Percentiles rank a stretch among this genome's conserved stretches.
These are phyloP conservation scores for Prolemur simus DNA, from an alignment of 2,113 vertebrate genomes.

Conservation along the genomic window DNA sequence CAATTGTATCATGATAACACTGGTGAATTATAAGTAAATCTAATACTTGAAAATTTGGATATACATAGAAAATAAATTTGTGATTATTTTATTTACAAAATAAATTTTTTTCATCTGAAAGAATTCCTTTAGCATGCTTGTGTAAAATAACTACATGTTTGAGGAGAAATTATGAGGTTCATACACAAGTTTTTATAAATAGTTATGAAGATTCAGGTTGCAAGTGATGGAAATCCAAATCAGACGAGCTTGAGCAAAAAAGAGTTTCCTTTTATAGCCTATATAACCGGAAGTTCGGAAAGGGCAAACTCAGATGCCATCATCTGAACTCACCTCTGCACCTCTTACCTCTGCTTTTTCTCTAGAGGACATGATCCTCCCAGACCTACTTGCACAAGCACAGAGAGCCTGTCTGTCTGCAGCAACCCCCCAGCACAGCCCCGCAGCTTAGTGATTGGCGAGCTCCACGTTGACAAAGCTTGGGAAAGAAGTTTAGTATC, in stretches of 20 bases:
- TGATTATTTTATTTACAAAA: constrained; percentile 33
- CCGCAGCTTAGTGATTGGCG: accelerated
- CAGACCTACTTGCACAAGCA: neutral
- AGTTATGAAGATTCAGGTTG: neutral
- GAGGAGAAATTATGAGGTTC: neutral
- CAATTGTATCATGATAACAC: neutral
- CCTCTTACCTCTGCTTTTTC: neutral
- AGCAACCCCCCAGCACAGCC: neutral
- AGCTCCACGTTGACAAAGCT: neutral
- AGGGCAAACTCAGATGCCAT: neutral
- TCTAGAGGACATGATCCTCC: neutral
- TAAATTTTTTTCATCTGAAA: constrained; percentile 51
- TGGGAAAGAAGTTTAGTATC: neutral
- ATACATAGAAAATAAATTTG: constrained; percentile 31
- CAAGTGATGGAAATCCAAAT: neutral
- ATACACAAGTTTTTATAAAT: neutral
- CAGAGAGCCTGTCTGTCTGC: neutral
- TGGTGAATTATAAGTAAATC: constrained; percentile 19
- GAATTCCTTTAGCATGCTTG: neutral
- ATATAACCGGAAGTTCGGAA: neutral
- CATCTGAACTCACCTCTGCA: neutral
- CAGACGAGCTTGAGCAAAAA: neutral
- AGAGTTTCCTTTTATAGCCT: neutral
- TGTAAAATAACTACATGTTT: neutral
- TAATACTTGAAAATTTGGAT: neutral